Conservation (phyloP, 2,888 invertebrate species). For the Crematogaster levior region DNA sequence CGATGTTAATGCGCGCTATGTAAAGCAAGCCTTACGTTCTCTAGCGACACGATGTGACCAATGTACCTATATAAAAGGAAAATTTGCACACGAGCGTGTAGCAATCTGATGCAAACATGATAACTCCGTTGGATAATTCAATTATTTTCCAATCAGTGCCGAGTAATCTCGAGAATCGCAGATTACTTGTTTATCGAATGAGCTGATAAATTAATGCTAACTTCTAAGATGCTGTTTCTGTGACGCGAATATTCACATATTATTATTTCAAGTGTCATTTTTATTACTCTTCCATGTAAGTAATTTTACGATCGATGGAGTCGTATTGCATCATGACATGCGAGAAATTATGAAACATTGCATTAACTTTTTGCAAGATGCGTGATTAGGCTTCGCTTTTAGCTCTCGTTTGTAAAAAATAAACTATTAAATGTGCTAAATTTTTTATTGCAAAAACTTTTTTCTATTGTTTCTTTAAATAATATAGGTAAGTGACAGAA, state of each 20-base stretch:
- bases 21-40: conserved; percentile 16
- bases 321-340: background rate
- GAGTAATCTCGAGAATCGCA: conserved; percentile 23
- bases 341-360: background rate
- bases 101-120: background rate
- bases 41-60: background rate
- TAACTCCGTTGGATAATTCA: conserved; percentile 14
- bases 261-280: background rate
- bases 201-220: background rate
- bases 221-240: background rate
- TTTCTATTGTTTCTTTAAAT: background rate
- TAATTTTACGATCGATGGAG: background rate
- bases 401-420: background rate
- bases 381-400: background rate
- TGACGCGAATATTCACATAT: background rate
- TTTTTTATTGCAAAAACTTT: background rate
- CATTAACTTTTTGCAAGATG: background rate
- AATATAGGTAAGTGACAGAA: background rate
- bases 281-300: background rate
- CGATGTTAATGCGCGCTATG: background rate
- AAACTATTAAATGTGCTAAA: background rate
- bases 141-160: conserved; percentile 30
- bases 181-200: conserved; percentile 13
- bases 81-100: background rate
- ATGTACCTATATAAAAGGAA: conserved; percentile 4